A percentile compares a stretch with the other conserved stretches of the same genome.
Evolutionary conservation across 2,797 vertebrate species (phyloP).

Genomic region (Bucorvus abyssinicus): DNA sequence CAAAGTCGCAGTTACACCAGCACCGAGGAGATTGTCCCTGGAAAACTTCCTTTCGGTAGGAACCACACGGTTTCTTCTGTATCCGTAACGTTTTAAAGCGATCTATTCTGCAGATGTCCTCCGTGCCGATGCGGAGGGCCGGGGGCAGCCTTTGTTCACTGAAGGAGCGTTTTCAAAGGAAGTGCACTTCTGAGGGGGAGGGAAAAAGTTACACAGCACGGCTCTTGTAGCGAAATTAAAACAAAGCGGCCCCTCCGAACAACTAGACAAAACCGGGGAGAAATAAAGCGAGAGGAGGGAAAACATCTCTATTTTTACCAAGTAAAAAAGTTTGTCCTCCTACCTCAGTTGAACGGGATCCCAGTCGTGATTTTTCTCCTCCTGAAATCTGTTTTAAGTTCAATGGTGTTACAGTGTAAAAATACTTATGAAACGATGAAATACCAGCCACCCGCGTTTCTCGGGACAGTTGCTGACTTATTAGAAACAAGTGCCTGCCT

Average conservation of each 20-base stretch:
- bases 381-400: constrained; percentile 67
- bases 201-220: constrained; percentile 45
- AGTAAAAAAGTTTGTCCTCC: constrained; percentile 17
- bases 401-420: constrained; percentile 72
- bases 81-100: constrained; percentile 6
- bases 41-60: constrained; percentile 84
- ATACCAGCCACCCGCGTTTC: constrained; percentile 75
- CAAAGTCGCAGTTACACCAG: constrained; percentile 87
- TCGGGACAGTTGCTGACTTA: constrained; percentile 76
- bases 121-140: constrained; percentile 53
- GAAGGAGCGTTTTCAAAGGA: constrained; percentile 73
- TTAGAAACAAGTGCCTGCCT: constrained; percentile 76
- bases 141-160: constrained; percentile 76
- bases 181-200: constrained; percentile 67
- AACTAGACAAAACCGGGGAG: not conserved
- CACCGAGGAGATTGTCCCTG: constrained; percentile 75
- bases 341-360: not conserved
- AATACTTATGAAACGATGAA: constrained; percentile 81
- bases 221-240: constrained; percentile 44
- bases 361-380: constrained; percentile 34
- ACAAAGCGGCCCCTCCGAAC: constrained; percentile 17
- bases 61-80: constrained; percentile 59
- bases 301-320: not conserved
- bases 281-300: not conserved
- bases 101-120: not conserved